Conservation (phyloP, 2,113 vertebrate species). For the Pterocles burchelli region DNA sequence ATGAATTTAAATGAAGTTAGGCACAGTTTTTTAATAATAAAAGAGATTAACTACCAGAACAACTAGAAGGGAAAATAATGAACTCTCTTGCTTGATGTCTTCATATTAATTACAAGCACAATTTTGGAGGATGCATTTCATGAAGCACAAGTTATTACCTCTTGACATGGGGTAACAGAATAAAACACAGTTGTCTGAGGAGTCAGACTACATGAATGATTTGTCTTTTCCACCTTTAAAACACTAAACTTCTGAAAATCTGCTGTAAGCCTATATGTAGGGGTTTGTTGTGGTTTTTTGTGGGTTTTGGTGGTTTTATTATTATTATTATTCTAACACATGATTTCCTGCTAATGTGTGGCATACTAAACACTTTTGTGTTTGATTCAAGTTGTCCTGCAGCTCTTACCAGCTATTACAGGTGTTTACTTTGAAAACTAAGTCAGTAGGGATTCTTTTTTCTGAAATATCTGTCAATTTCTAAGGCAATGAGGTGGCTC, state of each 20-base stretch:
- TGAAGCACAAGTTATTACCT: not conserved
- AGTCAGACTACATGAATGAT: not conserved
- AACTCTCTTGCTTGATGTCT: not conserved
- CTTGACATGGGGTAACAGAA: not conserved
- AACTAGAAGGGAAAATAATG: not conserved
- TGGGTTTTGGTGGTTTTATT: not conserved
- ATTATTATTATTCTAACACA: not conserved
- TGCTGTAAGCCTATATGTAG: not conserved
- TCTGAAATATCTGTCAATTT: not conserved
- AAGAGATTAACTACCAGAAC: not conserved
- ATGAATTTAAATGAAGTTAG: slow-evolving; percentile 16
- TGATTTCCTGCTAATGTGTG: not conserved
- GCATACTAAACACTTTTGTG: not conserved
- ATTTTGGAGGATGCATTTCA: not conserved
- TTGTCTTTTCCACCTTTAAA: not conserved
- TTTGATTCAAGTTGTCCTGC: not conserved
- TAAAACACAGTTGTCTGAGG: not conserved
- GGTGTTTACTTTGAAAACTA: not conserved
- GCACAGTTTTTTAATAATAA: not conserved
- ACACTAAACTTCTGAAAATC: not conserved
- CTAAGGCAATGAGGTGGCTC: not conserved
- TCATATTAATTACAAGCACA: not conserved
- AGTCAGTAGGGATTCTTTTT: not conserved
- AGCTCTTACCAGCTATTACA: not conserved
- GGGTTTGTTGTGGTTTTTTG: not conserved